A percentile compares a stretch with the other conserved stretches of the same genome.
Conservation (phyloP, 2,797 vertebrate species). For the Labeo calbasu region DNA sequence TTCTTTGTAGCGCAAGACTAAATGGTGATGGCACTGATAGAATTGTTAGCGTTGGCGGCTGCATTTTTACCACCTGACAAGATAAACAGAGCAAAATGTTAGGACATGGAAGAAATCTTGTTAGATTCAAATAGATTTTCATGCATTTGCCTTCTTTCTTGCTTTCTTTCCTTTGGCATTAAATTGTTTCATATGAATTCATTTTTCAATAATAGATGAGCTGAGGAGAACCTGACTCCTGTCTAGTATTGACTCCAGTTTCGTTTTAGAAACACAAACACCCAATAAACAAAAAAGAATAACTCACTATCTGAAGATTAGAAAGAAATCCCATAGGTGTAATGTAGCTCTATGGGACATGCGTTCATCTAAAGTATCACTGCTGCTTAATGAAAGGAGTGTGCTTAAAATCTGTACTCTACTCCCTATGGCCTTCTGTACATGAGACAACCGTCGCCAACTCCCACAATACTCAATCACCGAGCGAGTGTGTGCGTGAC, state of each 20-base stretch:
- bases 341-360: slow-evolving; percentile 58
- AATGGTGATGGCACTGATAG: slow-evolving; percentile 21
- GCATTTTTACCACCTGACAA: slow-evolving; percentile 21
- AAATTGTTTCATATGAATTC: slow-evolving; percentile 51
- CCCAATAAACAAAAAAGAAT: neutral
- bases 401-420: slow-evolving; percentile 27
- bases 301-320: slow-evolving; percentile 10
- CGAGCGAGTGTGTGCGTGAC: slow-evolving; percentile 1
- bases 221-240: slow-evolving; percentile 25
- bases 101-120: neutral
- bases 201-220: slow-evolving; percentile 35
- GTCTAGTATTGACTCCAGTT: neutral
- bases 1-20: neutral
- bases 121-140: neutral
- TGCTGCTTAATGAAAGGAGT: slow-evolving; percentile 21
- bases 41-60: slow-evolving; percentile 13
- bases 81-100: slow-evolving; percentile 8
- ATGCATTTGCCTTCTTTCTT: slow-evolving; percentile 32
- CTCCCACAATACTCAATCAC: slow-evolving; percentile 23
- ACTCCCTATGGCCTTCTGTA: slow-evolving; percentile 76
- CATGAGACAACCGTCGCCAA: neutral
- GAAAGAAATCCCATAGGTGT: slow-evolving; percentile 63
- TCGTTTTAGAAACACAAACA: slow-evolving; percentile 55
- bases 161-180: slow-evolving; percentile 22
- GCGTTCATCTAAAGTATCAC: slow-evolving; percentile 54